Evolutionary conservation across 2,888 invertebrate species (phyloP).

Genomic region (Argyra leucocephala): DNA sequence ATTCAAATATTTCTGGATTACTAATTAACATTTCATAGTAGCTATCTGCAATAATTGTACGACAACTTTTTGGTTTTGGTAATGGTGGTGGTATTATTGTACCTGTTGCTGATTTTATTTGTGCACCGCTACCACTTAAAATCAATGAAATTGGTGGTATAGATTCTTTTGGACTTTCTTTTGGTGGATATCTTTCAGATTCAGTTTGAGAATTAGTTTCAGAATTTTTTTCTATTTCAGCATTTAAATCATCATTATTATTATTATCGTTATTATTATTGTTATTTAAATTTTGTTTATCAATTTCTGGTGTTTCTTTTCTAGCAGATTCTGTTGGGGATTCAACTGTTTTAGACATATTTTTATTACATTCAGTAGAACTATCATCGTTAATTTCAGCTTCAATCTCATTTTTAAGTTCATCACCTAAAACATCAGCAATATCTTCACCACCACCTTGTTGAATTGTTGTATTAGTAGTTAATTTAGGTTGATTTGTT

Average conservation of each 20-base stretch:
- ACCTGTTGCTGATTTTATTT: slow-evolving; percentile 16
- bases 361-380: slow-evolving; percentile 23
- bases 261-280: slow-evolving; percentile 28
- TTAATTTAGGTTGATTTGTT: neutral
- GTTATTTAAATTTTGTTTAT: slow-evolving; percentile 22
- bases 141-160: slow-evolving; percentile 20
- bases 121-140: slow-evolving; percentile 11
- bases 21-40: slow-evolving; percentile 68
- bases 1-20: slow-evolving; percentile 73
- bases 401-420: slow-evolving; percentile 38
- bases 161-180: slow-evolving; percentile 21
- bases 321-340: slow-evolving; percentile 20
- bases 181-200: slow-evolving; percentile 13
- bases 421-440: slow-evolving; percentile 38
- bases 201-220: slow-evolving; percentile 13
- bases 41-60: slow-evolving; percentile 61
- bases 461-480: slow-evolving; percentile 29
- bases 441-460: slow-evolving; percentile 43
- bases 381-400: slow-evolving; percentile 39
- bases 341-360: slow-evolving; percentile 12
- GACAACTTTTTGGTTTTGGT: slow-evolving; percentile 49
- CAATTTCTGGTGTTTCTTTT: slow-evolving; percentile 25
- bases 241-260: slow-evolving; percentile 25
- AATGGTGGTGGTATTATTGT: slow-evolving; percentile 39
- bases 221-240: slow-evolving; percentile 17